These are phyloP conservation scores for Meteorus cinctellus DNA, from an alignment of 2,888 invertebrate species.

Conservation along the genomic window DNA sequence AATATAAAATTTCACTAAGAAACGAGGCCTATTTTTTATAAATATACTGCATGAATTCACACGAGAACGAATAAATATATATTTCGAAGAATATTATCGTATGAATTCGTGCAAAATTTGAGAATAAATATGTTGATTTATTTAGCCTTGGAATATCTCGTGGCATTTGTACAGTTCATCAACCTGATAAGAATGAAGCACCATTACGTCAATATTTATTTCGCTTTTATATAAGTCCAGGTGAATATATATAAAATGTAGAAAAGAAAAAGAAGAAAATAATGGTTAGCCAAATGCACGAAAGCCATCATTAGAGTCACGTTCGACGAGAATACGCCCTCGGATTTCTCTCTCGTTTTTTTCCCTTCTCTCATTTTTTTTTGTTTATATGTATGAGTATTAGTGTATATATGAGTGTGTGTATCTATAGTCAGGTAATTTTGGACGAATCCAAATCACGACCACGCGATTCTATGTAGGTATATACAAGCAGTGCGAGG, in stretches of 20 bases:
- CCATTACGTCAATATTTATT: constrained; percentile 29
- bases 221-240: constrained; percentile 24
- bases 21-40: constrained; percentile 18
- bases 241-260: constrained; percentile 1
- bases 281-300: constrained; percentile 38
- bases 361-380: background rate
- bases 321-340: constrained; percentile 37
- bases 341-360: constrained; percentile 39
- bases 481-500: constrained; percentile 43
- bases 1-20: background rate
- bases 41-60: background rate
- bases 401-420: constrained; percentile 17
- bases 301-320: constrained; percentile 41
- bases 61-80: constrained; percentile 4
- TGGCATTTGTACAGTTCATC: constrained; percentile 18
- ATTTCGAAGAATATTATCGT: constrained; percentile 5
- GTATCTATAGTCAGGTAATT: constrained; percentile 52
- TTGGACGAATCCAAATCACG: constrained; percentile 58
- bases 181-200: constrained; percentile 27
- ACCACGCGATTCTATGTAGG: constrained; percentile 59
- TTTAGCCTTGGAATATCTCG: constrained; percentile 16
- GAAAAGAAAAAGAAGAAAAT: constrained; percentile 16
- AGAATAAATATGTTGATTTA: constrained; percentile 19
- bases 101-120: background rate
- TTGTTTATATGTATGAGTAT: constrained; percentile 19